Base-by-base conservation (phyloP, 2,797 vertebrate genomes). In the Sebastes iracundus region DNA sequence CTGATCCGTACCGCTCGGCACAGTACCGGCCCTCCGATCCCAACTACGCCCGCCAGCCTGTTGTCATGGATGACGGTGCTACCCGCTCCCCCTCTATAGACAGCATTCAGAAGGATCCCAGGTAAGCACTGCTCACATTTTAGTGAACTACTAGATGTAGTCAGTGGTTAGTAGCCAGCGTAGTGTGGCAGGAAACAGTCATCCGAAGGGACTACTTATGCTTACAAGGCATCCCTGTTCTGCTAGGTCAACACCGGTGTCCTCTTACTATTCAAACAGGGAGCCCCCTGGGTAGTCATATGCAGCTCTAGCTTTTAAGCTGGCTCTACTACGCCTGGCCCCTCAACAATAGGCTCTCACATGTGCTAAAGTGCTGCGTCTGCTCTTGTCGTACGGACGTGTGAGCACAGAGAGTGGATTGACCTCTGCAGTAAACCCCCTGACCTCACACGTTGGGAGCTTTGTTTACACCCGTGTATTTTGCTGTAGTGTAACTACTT, bases 71-170 rank as follows among this genome's bases (percentile, higher is more conserved):
- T 1, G 97, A 98, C 2, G 96, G 95, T 11, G 97, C 97, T 78
- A 96, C 97, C 0, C 96, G 97, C 60, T 99, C 98, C 0, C 98
- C 98, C 0, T 99, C 98, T 52, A 97, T 99, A 86, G 98, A 99
- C 95, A 99, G 98, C 95, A 99, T 99, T 77, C 98, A 99, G 92
- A 99, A 99, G 70, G 98, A 99, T 92, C 98, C 98, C 87, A 98
- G 98, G 98, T 97, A 96, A 94, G 95, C 5, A 14, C 13, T 1
- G 4, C 25, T 73, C 42, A 28, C 2, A 46, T 71, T 78, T 74
- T 59, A 58, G 5, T 23, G 11, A 61, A 53, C 35, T 42, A 64
- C 42, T 22, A 22, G n/a, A 76, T 77, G 18, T 67, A 77, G 52
- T 25, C 81, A n/a, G 53, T 63, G 53, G 59, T 81, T 81, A 52